phyloP scores from a whole-genome alignment of 2,113 vertebrate genomes.

The Pimephales promelas region DNA sequence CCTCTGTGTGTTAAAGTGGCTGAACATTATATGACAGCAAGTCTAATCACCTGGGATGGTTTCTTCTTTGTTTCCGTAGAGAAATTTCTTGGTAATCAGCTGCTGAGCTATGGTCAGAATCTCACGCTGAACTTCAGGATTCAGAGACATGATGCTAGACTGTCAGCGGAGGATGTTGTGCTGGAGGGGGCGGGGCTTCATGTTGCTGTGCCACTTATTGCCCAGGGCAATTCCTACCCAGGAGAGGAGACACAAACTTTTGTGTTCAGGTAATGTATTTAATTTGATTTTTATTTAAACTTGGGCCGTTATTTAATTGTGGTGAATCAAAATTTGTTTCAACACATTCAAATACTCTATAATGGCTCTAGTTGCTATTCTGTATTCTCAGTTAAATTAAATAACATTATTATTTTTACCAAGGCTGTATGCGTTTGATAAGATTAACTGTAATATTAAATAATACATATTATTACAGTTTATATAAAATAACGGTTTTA shows the following conservation, averaged over 20 bases:
- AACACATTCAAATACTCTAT: not conserved
- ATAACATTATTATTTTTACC: too few species aligned
- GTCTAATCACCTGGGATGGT: not conserved
- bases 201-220: conserved; percentile 90
- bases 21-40: not conserved
- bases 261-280: conserved; percentile 77
- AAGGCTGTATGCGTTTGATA: too few species aligned
- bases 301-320: not conserved
- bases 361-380: too few species aligned
- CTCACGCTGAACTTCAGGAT: conserved; percentile 88
- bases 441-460: not conserved
- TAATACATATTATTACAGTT: not conserved
- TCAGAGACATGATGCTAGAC: conserved; percentile 86
- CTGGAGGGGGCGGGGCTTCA: conserved; percentile 86
- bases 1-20: not conserved
- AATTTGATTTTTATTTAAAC: not conserved
- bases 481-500: not conserved
- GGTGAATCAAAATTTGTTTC: not conserved
- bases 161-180: conserved; percentile 93
- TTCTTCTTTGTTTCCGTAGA: conserved; percentile 69
- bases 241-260: conserved; percentile 83
- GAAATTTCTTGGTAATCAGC: conserved; percentile 90
- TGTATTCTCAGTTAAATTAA: too few species aligned
- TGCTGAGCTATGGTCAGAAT: conserved; percentile 94
- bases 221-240: conserved; percentile 94